These are phyloP conservation scores for Drosophila kuntzei DNA, from an alignment of 2,888 invertebrate species.

Conservation along the genomic window DNA sequence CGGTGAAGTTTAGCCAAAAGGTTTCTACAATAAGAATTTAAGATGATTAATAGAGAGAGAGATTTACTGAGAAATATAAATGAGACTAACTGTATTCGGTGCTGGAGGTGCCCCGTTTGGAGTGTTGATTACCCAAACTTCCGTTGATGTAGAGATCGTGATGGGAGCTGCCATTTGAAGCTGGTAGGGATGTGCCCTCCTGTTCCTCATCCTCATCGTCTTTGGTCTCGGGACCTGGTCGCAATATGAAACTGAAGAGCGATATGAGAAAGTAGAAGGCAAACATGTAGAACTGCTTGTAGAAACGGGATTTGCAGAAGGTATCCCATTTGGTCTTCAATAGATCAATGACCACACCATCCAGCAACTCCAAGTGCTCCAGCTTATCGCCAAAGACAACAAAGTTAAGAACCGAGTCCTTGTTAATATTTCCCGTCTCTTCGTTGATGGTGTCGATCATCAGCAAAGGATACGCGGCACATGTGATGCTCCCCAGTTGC, in stretches of 20 bases:
- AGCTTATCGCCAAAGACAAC: constrained; percentile 98
- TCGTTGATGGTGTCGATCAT: constrained; percentile 98
- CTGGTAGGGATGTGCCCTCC: constrained; percentile 30
- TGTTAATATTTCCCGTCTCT: constrained; percentile 96
- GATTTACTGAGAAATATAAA: neutral
- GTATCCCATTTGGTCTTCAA: constrained; percentile 99
- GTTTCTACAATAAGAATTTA: constrained; percentile 71
- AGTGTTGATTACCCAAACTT: constrained; percentile 25
- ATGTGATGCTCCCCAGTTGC: constrained; percentile 97
- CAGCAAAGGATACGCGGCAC: constrained; percentile 97
- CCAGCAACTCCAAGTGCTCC: constrained; percentile 97
- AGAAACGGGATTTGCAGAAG: constrained; percentile 97
- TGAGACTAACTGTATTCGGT: constrained; percentile 70
- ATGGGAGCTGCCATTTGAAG: constrained; percentile 34
- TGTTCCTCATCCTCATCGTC: constrained; percentile 75
- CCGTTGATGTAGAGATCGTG: constrained; percentile 53
- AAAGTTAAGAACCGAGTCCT: constrained; percentile 96
- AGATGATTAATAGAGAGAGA: neutral
- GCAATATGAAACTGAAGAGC: constrained; percentile 93
- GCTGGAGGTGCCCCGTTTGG: constrained; percentile 59
- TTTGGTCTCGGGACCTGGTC: constrained; percentile 91
- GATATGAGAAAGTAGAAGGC: constrained; percentile 96
- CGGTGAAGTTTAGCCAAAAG: constrained; percentile 84
- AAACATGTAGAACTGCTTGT: constrained; percentile 96
- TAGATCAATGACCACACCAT: constrained; percentile 96